A percentile compares a stretch with the other conserved stretches of the same genome.
Evolutionary conservation across 2,888 invertebrate species (phyloP).

Genomic region (Elgonia sp.): DNA sequence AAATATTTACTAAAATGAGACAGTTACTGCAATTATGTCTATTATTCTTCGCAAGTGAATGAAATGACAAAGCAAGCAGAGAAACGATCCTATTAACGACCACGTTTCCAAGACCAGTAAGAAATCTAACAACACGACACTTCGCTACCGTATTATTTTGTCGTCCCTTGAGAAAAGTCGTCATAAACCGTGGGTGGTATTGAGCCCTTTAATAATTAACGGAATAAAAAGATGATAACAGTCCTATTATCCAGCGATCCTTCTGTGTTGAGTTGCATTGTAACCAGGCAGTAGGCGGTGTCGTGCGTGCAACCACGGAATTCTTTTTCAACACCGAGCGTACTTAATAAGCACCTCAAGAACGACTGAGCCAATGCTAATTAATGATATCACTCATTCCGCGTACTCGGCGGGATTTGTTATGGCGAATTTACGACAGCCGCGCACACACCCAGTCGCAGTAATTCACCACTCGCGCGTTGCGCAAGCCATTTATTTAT

Average conservation of each 20-base stretch:
- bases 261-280: conserved; percentile 20
- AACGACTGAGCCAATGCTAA: conserved; percentile 63
- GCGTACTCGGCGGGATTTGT: conserved; percentile 55
- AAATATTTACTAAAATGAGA: too few species aligned
- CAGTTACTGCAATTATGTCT: too few species aligned
- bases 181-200: conserved; percentile 27
- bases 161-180: conserved; percentile 12
- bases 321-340: conserved; percentile 53
- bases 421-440: conserved; percentile 56
- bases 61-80: background rate
- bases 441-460: conserved; percentile 44
- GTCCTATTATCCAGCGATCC: conserved; percentile 22
- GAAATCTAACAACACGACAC: too few species aligned
- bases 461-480: conserved; percentile 41
- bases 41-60: too few species aligned
- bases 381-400: conserved; percentile 70
- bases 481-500: conserved; percentile 69
- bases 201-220: conserved; percentile 44
- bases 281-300: conserved; percentile 48
- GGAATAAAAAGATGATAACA: conserved; percentile 33
- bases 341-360: conserved; percentile 61
- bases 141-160: background rate
- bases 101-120: too few species aligned
- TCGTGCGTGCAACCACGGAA: conserved; percentile 50
- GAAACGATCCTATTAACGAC: background rate